phyloP scores from a whole-genome alignment of 2,888 invertebrate genomes.

The Vesta saturnalis region DNA sequence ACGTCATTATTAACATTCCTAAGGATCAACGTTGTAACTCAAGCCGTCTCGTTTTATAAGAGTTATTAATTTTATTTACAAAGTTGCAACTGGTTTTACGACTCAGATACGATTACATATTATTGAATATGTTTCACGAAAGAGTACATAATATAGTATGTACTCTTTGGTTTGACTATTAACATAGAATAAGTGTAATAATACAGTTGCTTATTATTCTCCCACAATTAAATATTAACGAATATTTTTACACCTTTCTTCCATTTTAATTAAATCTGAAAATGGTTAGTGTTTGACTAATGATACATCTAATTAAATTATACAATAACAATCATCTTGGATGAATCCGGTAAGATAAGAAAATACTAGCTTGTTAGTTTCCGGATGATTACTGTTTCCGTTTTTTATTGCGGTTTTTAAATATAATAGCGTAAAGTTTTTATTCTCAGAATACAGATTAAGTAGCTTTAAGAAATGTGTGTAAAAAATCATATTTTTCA shows the following conservation, averaged over 20 bases:
- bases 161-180: background rate
- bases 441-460: conserved; percentile 29
- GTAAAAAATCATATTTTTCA: no score
- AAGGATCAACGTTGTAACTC: conserved; percentile 48
- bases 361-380: conserved; percentile 38
- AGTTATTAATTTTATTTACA: conserved; percentile 56
- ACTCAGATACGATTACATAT: conserved; percentile 24
- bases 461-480: conserved; percentile 22
- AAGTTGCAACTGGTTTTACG: conserved; percentile 58
- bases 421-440: conserved; percentile 19
- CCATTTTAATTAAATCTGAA: background rate
- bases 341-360: conserved; percentile 39
- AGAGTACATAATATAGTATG: no score
- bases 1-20: conserved; percentile 31
- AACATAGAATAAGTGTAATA: background rate
- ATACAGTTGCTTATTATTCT: background rate
- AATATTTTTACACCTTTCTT: background rate
- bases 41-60: conserved; percentile 52
- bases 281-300: no score
- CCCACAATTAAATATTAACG: background rate
- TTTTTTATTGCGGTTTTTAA: conserved; percentile 32
- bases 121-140: conserved; percentile 29
- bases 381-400: conserved; percentile 39
- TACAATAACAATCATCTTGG: conserved; percentile 34
- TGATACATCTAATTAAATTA: conserved; percentile 21